Evolutionary conservation across 1,140 invertebrate genomes (phyloP), one percentile per base, ranked within the genome.

Genomic region (Dendrolimus punctatus): DNA sequence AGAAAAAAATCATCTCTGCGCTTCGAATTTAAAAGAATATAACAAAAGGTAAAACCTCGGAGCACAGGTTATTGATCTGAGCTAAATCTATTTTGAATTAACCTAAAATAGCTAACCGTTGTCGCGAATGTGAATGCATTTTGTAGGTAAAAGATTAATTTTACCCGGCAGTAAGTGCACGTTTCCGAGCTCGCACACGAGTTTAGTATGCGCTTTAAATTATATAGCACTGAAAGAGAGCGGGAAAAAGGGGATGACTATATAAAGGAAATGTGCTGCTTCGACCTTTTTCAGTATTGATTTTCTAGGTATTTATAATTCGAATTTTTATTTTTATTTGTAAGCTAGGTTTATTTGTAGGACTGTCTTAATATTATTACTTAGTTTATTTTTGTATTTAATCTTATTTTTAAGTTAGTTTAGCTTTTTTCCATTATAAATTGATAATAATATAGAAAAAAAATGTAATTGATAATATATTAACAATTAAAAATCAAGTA

Each of bases 21-120:
- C 42, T 38, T 39, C 44, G 46, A 49, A 40, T 53, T 42, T 38
- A 46, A 62, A 67, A 68, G 61, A 62, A 66, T 50, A n/a, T 60
- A 64, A 69, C 57, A 58, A 59, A 61, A 59, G 60, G 45, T 41
- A 51, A 37, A 53, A 67, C 64, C 58, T 67, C 62, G 51, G 52
- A 39, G 49, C 23, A 50, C 57, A 51, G 67, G 64, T 64, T 66
- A 69, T 69, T 69, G 67, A 69, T 66, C 66, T 55, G 53, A 57
- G 60, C 57, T 63, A 58, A 68, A 61, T 59, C 54, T 60, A 61
- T 60, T 65, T 58, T 52, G 53, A 62, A 63, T 69, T 59, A 60
- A 63, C 63, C 56, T 63, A 53, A 66, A 68, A 68, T 68, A 68
- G 58, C 46, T 51, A 53, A 49, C 49, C 52, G 56, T 60, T 49